Evolutionary conservation across 2,888 invertebrate species (phyloP).

Genomic region (Drosophila rellima): DNA sequence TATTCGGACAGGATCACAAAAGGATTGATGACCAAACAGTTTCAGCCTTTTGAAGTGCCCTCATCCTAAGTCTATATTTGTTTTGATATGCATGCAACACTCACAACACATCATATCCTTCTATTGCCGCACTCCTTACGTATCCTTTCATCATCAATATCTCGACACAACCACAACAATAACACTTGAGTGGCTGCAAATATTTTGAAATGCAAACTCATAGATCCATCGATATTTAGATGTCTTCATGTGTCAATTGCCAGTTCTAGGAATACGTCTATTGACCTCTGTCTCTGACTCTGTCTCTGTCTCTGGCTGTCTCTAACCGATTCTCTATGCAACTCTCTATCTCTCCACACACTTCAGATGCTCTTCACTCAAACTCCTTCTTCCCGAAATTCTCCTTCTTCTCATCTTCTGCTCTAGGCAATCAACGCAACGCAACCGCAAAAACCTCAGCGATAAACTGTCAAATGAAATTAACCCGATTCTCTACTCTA

Average conservation of each 20-base stretch:
- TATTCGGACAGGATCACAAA: conserved; percentile 28
- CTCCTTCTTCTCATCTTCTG: background rate
- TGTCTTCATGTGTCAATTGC: conserved; percentile 21
- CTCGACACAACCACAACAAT: background rate
- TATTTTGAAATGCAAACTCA: conserved; percentile 57
- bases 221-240: conserved; percentile 23
- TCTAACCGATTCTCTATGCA: conserved; percentile 32
- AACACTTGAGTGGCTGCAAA: conserved; percentile 52
- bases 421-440: conserved; percentile 45
- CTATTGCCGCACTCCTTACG: conserved; percentile 18
- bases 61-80: conserved; percentile 57
- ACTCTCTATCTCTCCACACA: conserved; percentile 10
- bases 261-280: conserved; percentile 52
- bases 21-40: conserved; percentile 79
- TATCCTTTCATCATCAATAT: conserved; percentile 39
- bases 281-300: conserved; percentile 39
- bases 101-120: conserved; percentile 20
- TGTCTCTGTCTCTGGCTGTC: conserved; percentile 35
- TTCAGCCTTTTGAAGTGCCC: conserved; percentile 53
- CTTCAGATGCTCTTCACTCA: conserved; percentile 16
- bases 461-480: conserved; percentile 66
- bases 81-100: conserved; percentile 59
- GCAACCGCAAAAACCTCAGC: conserved; percentile 57
- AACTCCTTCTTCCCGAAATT: background rate
- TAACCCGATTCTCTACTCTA: conserved; percentile 26